These are phyloP conservation scores for Aleiodes sp. DNA, from an alignment of 1,140 invertebrate genomes.

Conservation along the genomic window DNA sequence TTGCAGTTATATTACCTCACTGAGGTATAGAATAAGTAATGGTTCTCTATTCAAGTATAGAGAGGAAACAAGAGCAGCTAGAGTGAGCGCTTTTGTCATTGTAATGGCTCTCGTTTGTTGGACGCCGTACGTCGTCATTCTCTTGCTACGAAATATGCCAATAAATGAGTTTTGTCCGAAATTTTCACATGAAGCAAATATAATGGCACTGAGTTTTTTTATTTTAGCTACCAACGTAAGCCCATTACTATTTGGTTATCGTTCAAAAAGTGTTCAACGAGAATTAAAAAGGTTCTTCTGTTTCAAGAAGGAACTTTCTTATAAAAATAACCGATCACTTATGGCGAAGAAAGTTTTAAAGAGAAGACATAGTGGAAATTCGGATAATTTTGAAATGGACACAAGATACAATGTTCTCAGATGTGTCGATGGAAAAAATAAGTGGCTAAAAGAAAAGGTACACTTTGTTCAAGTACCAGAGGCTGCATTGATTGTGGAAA, in stretches of 20 bases:
- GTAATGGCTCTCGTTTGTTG: slow-evolving; percentile 79
- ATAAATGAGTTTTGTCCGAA: slow-evolving; percentile 45
- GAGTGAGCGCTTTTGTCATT: slow-evolving; percentile 78
- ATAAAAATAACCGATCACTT: slow-evolving; percentile 61
- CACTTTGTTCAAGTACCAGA: slow-evolving; percentile 65
- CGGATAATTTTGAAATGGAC: slow-evolving; percentile 53
- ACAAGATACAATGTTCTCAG: slow-evolving; percentile 60
- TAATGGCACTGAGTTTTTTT: slow-evolving; percentile 72
- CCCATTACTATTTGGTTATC: slow-evolving; percentile 81
- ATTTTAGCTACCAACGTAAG: slow-evolving; percentile 76
- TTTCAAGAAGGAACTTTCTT: slow-evolving; percentile 59
- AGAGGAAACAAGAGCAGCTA: slow-evolving; percentile 82
- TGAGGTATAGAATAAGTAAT: slow-evolving; percentile 81
- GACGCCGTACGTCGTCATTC: slow-evolving; percentile 72
- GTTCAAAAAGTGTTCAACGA: slow-evolving; percentile 78
- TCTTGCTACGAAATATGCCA: slow-evolving; percentile 63
- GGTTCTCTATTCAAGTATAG: slow-evolving; percentile 84
- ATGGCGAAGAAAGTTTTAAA: slow-evolving; percentile 63
- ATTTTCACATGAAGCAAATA: slow-evolving; percentile 59
- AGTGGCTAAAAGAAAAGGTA: slow-evolving; percentile 63
- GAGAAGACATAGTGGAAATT: slow-evolving; percentile 53
- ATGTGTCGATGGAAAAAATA: slow-evolving; percentile 56
- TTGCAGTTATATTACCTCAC: slow-evolving; percentile 73
- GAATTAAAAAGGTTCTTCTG: slow-evolving; percentile 74
- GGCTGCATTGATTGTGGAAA: slow-evolving; percentile 62